Base-by-base conservation (phyloP, 2,888 invertebrate genomes). In the Orthosia incerta region DNA sequence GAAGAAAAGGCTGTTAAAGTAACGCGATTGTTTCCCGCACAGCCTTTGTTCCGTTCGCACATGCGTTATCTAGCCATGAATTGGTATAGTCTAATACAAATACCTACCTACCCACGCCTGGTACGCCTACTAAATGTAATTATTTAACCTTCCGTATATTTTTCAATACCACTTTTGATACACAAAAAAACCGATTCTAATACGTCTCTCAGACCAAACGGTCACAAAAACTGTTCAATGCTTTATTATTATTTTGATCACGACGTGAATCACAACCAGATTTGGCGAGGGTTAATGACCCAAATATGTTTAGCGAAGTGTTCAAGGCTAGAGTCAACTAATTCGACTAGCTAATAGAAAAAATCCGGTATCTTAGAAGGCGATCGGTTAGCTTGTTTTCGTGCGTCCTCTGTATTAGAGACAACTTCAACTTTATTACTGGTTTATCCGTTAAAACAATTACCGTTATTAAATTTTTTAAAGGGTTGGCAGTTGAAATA, bases 231-330 rank as follows among this genome's bases (percentile, higher is more conserved):
- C 95, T 94, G 92, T 94, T 94, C 91, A 90, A 93, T 90, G 91
- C 93, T 94, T 94, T 95, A 95, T 94, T 95, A 95, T 95, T 94
- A 95, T 95, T 95, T 93, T 94, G 94, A 93, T 94, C 94, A 93
- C 92, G 91, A 88, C 89, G 94, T 96, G 96, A 96, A 95, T 96
- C 96, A 96, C 94, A 94, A 94, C 93, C 93, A 95, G 95, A 96
- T 95, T 96, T 93, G 94, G 94, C 90, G 89, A 94, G 95, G 96
- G 96, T 96, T 94, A 96, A 95, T 95, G 95, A 96, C 96, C 96
- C 90, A 95, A 95, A 95, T 95, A 93, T 94, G 94, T 94, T 95
- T 94, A 93, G 94, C 93, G 90, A 93, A 94, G 91, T 94, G 91
- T 94, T 95, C 96, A 96, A 96, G 96, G 96, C 95, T 95, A 95